Evolutionary conservation across 2,888 invertebrate species (phyloP), one percentile per base, ranked within the genome.

Genomic region (Oithona nana): DNA sequence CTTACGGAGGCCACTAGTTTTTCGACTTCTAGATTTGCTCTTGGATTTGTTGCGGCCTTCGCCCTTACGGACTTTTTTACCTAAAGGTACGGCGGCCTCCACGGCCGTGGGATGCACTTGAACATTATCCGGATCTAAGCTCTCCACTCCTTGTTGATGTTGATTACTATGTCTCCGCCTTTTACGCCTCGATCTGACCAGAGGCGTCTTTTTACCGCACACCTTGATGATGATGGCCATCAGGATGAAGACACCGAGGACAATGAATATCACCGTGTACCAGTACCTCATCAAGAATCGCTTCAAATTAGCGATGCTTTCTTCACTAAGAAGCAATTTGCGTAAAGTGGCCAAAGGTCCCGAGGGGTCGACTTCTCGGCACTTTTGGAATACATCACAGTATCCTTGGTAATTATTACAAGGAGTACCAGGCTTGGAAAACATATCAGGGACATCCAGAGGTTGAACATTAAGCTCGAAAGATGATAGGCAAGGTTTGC

Each of bases 401-500:
- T 98, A 99, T 61, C 98, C 97, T 82, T 89, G 88, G 78, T 93
- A 98, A 75, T 98, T 94, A 75, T 98, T 94, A 74, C 98, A 98
- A 0, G 98, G 97, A 57, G 95, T 92, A 26, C 98, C 95, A 0
- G 93, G 88, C 70, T 90, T 90, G 29, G 89, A 86, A 71, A 83
- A 88, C 83, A 90, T 87, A 70, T 90, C 87, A 0, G 93, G 92
- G 68, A 94, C 85, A 74, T 92, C 89, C 71, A 83, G 88, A 0
- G 90, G 90, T 67, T 83, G 77, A 59, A 82, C 80, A 75, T 92
- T 92, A 89, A 88, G 90, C 68, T 83, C 83, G 75, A 87, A 90
- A 31, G 90, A 89, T 51, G 90, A 90, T 74, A 83, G 76, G 73
- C 93, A 94, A 0, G 83, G 80, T 69, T 83, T 81, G 66, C 83